Base-by-base conservation (phyloP, 2,113 vertebrate species). In the Indicator maculatus region DNA sequence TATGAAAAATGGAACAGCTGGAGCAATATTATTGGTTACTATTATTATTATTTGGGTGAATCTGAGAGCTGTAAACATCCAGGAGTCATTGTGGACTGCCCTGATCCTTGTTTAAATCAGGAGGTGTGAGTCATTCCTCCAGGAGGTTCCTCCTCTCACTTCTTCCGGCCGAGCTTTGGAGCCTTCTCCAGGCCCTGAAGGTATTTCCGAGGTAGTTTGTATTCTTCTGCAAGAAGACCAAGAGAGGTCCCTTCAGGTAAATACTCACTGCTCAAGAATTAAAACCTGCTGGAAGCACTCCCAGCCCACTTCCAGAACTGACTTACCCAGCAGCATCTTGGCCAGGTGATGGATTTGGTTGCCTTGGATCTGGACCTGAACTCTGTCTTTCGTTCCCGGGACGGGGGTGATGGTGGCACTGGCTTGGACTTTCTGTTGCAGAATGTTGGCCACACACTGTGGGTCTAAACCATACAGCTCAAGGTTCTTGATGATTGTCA, bases 361-460 rank as follows among this genome's bases (percentile, higher is more conserved):
- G 74, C 99, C 99, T 96, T 99, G 99, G 95, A 99, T 98, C 96
- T 99, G 99, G 76, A 99, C 99, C 94, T 98, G 97, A 47, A 98
- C 97, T 94, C 98, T 97, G 87, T 99, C 99, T 93, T 99, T 99
- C 65, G 98, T 56, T n/a, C 99, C 99, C 8, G 98, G 98, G 11
- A 97, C 53, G 4, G 98, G 95, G 12, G 97, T 97, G 84, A 99
- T 93, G 12, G 98, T 98, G 16, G 98, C 98, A 93, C 99, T 99
- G 82, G 99, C 99, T 94, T 99, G 99, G 66, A 99, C 99, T 85
- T 97, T 97, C 82, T 97, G 98, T 77, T 99, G 99, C 55, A 99
- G 97, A 63, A 95, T 74, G 38, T 97, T 96, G 80, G 98, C 98
- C 84, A 99, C 97, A 1, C 86, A 90, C n/a, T 97, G 93, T 0